phyloP scores from a whole-genome alignment of 2,888 invertebrate species.

The Heteromyza rotundicornis region DNA sequence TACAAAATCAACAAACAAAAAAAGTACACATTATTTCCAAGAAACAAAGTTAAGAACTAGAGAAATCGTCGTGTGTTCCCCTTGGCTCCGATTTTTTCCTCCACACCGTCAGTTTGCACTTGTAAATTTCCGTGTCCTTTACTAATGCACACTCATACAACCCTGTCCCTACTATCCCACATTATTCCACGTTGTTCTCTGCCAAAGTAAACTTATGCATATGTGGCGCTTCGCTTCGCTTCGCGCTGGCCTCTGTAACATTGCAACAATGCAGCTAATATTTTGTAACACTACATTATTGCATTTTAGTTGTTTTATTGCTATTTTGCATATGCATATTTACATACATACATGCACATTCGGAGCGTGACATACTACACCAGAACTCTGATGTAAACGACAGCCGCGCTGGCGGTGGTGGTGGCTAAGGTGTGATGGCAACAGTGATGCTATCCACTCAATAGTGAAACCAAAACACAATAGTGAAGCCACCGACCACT shows the following conservation, averaged over 20 bases:
- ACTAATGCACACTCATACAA: slow-evolving; percentile 1
- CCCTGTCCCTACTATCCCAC: slow-evolving; percentile 18
- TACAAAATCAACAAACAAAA: too few relatives aligned
- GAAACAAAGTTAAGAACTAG: too few relatives aligned
- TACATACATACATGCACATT: slow-evolving; percentile 16
- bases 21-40: too few relatives aligned
- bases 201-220: not conserved
- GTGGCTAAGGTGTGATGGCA: slow-evolving; percentile 1
- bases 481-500: slow-evolving; percentile 44
- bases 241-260: not conserved
- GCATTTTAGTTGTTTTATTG: slow-evolving; percentile 32
- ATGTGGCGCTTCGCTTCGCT: slow-evolving; percentile 1
- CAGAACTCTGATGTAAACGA: too few relatives aligned
- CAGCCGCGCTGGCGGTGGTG: slow-evolving; percentile 2
- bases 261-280: slow-evolving; percentile 19
- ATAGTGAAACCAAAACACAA: slow-evolving; percentile 6
- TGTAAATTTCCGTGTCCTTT: slow-evolving; percentile 13
- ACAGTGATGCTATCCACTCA: slow-evolving; percentile 4
- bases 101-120: not conserved
- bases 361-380: slow-evolving; percentile 12
- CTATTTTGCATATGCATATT: slow-evolving; percentile 27
- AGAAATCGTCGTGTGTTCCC: too few relatives aligned
- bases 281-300: slow-evolving; percentile 27
- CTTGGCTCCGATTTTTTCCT: slow-evolving; percentile 5
- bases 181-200: slow-evolving; percentile 17